Base-by-base conservation (phyloP, 2,888 invertebrate genomes). In the Parthenolecanium corni region DNA sequence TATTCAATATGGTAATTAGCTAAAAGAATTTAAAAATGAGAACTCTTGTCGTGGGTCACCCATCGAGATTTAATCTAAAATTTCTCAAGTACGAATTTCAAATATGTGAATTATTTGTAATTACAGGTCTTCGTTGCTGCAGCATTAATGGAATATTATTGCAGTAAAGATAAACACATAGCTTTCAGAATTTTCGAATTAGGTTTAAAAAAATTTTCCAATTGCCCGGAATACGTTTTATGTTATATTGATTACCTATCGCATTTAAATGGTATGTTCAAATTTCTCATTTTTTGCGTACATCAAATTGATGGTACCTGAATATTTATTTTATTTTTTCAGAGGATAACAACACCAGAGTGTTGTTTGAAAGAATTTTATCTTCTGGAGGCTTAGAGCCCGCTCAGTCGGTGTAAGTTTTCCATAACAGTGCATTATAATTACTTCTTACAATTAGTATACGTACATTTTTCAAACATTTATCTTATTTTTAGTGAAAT, bases 331-430 rank as follows among this genome's bases (percentile, higher is more conserved):
- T 6, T 31, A 47, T 64, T 62, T 67, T 76, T 78, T 11, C 76
- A 89, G 97, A 98, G 82, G 98, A 99, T 73, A 99, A 99, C 75
- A 98, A 99, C 74, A 99, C 98, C 0, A 79, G 98, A 57, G 98
- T 99, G n/a, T 76, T 99, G 46, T 99, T 97, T 76, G 98, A 98
- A 74, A 78, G 97, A 16, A 94, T 98, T 1, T 78, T 98, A 1
- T 92, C 94, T 0, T 92, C 94, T 0, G 93, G 92, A 49, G 89
- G 87, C 65, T 76, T 98, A 51, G 85, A 89, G 69, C 84, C 89
- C 0, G 93, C 95, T 71, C 87, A 91, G 74, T 93, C 94, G 3
- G 88, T 92, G 77, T 84, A 80, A 77, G 82, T 77, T 31, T 9
- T 6, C 9, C 31, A n/a, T n/a, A n/a, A n/a, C n/a, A n/a, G n/a